Conservation (phyloP, 2,888 invertebrate genomes). For the Venusia cambrica region DNA sequence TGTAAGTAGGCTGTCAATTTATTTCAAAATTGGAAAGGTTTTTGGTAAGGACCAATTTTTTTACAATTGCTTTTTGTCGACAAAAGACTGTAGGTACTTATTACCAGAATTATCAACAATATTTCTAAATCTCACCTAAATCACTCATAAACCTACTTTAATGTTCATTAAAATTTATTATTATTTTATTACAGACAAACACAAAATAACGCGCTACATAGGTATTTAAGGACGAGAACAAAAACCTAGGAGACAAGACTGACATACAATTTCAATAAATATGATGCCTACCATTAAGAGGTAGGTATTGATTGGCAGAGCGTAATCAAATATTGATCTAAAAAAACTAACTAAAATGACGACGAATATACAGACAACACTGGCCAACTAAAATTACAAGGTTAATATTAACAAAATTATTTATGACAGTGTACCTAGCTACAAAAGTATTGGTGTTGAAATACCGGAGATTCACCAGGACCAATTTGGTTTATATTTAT, state of each 20-base stretch:
- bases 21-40: conserved; percentile 1
- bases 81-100: no score
- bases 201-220: no score
- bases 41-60: no score
- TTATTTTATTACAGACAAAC: conserved; percentile 15
- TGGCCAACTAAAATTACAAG: conserved; percentile 14
- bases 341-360: conserved; percentile 2
- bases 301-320: conserved; percentile 2
- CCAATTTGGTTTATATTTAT: conserved; percentile 81
- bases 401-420: no score
- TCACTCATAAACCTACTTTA: no score
- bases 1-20: no score
- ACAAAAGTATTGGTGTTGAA: conserved; percentile 2
- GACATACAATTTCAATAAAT: conserved; percentile 35
- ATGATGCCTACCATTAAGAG: not conserved
- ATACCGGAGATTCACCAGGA: conserved; percentile 79
- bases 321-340: conserved; percentile 1
- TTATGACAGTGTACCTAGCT: no score
- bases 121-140: no score
- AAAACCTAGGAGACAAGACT: conserved; percentile 39
- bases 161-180: conserved; percentile 4
- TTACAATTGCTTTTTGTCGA: conserved; percentile 6
- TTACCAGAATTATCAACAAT: no score
- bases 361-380: conserved; percentile 11
- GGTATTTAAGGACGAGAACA: no score